A percentile compares a stretch with the other conserved stretches of the same genome.
phyloP scores from a whole-genome alignment of 2,888 invertebrate genomes.

The Andrena flavipes region DNA sequence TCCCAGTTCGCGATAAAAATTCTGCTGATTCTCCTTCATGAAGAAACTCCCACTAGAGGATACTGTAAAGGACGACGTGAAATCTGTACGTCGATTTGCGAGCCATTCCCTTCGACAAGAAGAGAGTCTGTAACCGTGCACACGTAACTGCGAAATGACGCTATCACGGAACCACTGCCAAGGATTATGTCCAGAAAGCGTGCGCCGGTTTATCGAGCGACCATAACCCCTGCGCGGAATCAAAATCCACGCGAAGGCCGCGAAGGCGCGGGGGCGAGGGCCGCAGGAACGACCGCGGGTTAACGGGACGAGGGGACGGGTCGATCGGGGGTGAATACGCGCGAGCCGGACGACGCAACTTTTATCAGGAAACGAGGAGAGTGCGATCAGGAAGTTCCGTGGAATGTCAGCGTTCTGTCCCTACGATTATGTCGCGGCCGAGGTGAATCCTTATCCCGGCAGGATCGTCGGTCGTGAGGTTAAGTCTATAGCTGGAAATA shows the following conservation, averaged over 20 bases:
- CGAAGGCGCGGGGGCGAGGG: constrained; percentile 26
- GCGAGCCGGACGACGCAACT: constrained; percentile 19
- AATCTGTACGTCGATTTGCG: too few relatives aligned
- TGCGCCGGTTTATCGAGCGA: constrained; percentile 30
- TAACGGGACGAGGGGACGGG: constrained; percentile 59
- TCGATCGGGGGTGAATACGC: constrained; percentile 13
- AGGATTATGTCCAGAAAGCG: constrained; percentile 16
- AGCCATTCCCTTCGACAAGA: too few relatives aligned
- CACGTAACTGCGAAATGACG: constrained; percentile 26
- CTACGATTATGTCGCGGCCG: constrained; percentile 70
- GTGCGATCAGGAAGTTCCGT: constrained; percentile 66
- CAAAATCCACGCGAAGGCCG: constrained; percentile 64
- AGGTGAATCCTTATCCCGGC: constrained; percentile 72
- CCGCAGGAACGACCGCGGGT: constrained; percentile 42
- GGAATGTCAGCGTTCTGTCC: constrained; percentile 69
- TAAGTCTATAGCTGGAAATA: constrained; percentile 69
- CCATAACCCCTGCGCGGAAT: constrained; percentile 24
- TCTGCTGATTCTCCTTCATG: too few relatives aligned
- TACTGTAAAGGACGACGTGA: not conserved
- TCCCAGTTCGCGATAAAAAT: too few relatives aligned
- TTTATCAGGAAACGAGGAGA: constrained; percentile 64
- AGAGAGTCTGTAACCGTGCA: too few relatives aligned
- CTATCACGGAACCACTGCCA: constrained; percentile 7
- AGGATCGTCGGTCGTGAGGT: constrained; percentile 74
- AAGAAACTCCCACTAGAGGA: not conserved